These are phyloP conservation scores for Coenobita brevimanus DNA, from an alignment of 1,140 invertebrate species.

Conservation along the genomic window DNA sequence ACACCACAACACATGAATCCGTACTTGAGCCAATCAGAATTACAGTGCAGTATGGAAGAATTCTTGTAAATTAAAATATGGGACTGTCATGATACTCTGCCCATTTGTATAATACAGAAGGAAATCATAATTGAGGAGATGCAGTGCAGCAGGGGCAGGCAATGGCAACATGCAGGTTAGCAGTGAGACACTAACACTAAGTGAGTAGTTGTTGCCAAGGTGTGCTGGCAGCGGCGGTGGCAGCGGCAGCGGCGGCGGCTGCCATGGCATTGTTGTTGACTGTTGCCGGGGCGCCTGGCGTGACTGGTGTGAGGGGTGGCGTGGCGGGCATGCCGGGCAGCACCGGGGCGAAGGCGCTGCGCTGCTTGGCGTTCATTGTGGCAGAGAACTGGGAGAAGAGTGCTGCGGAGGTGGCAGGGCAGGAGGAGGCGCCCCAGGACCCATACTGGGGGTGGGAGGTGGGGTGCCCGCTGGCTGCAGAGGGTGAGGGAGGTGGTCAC, in stretches of 20 bases:
- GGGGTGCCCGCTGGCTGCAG: not conserved
- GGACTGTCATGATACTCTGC: not conserved
- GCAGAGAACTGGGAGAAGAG: slow-evolving; percentile 41
- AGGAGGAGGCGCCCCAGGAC: slow-evolving; percentile 26
- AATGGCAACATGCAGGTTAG: not conserved
- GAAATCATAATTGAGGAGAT: not conserved
- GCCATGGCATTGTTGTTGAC: not conserved
- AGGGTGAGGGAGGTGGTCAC: slow-evolving; percentile 26
- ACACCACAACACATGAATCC: not conserved
- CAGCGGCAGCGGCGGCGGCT: slow-evolving; percentile 18
- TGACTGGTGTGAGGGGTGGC: slow-evolving; percentile 52
- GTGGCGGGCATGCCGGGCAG: slow-evolving; percentile 50
- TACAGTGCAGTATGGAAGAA: no score
- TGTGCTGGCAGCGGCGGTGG: slow-evolving; percentile 24
- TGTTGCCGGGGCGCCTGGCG: slow-evolving; percentile 1
- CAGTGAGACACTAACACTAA: slow-evolving; percentile 57
- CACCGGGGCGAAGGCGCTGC: slow-evolving; percentile 57
- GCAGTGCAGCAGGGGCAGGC: not conserved
- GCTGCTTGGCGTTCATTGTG: slow-evolving; percentile 40
- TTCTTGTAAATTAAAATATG: not conserved
- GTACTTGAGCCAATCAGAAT: no score
- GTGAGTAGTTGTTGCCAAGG: slow-evolving; percentile 56
- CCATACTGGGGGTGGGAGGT: slow-evolving; percentile 36
- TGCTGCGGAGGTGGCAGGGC: slow-evolving; percentile 25
- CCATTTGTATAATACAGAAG: not conserved